Percentiles rank a stretch among this genome's conserved stretches.
These are phyloP conservation scores for Anastatus disparis DNA, from an alignment of 1,140 invertebrate species.

Conservation along the genomic window DNA sequence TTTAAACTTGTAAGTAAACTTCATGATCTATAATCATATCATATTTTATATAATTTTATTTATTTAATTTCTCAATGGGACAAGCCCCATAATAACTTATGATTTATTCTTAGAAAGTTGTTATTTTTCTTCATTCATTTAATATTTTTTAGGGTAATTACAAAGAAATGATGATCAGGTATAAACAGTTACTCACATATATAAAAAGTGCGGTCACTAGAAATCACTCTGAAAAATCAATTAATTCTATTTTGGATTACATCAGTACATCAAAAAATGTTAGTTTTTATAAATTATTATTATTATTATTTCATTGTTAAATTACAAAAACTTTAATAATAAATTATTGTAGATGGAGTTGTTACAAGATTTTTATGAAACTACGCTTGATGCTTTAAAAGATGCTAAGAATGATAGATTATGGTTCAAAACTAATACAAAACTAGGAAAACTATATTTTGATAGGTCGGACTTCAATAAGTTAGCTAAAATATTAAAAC, in stretches of 20 bases:
- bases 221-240: constrained; percentile 99
- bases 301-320: constrained; percentile 11
- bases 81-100: too few relatives aligned
- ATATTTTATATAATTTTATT: too few relatives aligned
- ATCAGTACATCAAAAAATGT: constrained; percentile 99
- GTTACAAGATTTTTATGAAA: constrained; percentile 99
- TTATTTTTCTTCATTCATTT: constrained; percentile 33
- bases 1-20: constrained; percentile 87
- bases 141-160: constrained; percentile 82
- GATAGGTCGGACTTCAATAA: constrained; percentile 95
- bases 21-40: too few relatives aligned
- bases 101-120: too few relatives aligned
- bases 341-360: constrained; percentile 87
- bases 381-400: constrained; percentile 96
- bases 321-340: constrained; percentile 5
- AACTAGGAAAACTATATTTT: constrained; percentile 98
- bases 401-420: constrained; percentile 99
- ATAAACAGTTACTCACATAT: constrained; percentile 96
- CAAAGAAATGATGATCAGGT: constrained; percentile 96
- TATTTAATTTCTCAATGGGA: too few relatives aligned
- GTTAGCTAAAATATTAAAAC: constrained; percentile 96
- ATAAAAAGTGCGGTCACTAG: constrained; percentile 99
- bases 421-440: constrained; percentile 99
- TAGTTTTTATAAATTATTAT: constrained; percentile 58
- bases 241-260: constrained; percentile 99